Base-by-base conservation (phyloP, 2,888 invertebrate species). In the Hirtodrosophila cameraria region DNA sequence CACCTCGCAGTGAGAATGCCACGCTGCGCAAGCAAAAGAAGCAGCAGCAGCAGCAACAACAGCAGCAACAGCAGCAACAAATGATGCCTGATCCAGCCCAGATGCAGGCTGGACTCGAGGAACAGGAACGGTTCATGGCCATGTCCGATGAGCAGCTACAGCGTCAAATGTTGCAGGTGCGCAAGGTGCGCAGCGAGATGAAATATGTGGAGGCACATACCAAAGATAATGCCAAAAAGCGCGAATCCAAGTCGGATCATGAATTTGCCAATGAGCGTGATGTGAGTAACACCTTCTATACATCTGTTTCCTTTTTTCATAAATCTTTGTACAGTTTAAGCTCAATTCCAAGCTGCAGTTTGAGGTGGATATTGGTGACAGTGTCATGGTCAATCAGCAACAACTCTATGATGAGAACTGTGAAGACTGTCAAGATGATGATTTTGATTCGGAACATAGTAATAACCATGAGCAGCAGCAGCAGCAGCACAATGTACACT, bases 141-240 rank as follows among this genome's bases (percentile, higher is more conserved):
- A 43, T 53, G 11, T 33, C 39, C 2, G 64, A 72, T 8, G 13
- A 39, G n/a, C 54, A 46, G 4, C 43, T 41, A 15, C 18, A 20
- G 8, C 80, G 83, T 9, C 88, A 88, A 55, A 45, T 65, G 2
- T 55, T 79, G 3, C 84, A 87, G 62, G 87, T 90, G 43, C 87
- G 90, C 36, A 90, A 88, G 67, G 90, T 89, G 2, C 90, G 88
- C 69, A 90, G 90, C 58, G 90, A 90, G 62, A 84, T 88, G 30
- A 90, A 90, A 42, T 90, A 90, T 50, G 77, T 84, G 8, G 88
- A 89, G 11, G 43, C 67, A 0, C 38, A 43, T 2, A 4, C 58
- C 2, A 88, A 80, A 53, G 75, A 84, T 1, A 48, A 69, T 5
- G 35, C 61, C 3, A 87, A 82, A 38, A 89, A 89, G n/a, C 80